Base-by-base conservation (phyloP, 1,140 invertebrate species). In the Drosophila watanabei region DNA sequence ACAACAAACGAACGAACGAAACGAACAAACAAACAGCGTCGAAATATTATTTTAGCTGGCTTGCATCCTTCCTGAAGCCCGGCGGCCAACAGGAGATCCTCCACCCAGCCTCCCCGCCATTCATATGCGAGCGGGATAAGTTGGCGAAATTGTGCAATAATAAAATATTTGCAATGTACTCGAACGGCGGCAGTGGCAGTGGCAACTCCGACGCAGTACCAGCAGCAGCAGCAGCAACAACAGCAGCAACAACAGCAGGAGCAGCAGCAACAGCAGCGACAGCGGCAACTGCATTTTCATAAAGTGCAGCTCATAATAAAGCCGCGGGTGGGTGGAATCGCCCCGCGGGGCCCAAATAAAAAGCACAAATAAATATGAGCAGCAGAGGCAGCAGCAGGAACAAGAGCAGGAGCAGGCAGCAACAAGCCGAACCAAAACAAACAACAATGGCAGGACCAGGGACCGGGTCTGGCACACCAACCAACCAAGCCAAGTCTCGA, bases 91-190 rank as follows among this genome's bases (percentile, higher is more conserved):
- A 68, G 48, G 61, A 69, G 61, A 62, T 39, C 33, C 43, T 24
- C 4, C 43, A 7, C 9, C 37, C 16, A 32, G 13, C n/a, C 43
- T 20, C 28, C 45, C 18, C 43, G 9, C 33, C 77, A 76, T 87
- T 85, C 82, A 85, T 73, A 81, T 86, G 86, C 79, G 65, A 79
- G 70, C 54, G 66, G 82, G 63, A 86, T 90, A 91, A 90, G 86
- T 90, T 90, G 87, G 72, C 68, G 72, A 81, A 90, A 91, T 90
- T 90, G 80, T 82, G 86, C 86, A 90, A 90, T 90, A 90, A 90
- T 90, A 90, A 90, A 90, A 90, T 90, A 90, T 90, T 90, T 90
- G 87, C 86, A 77, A 88, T 89, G 85, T 90, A 88, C 85, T 88
- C 81, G 78, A 88, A 90, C 63, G 65, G 69, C 48, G 41, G 65